Conservation (phyloP, 64 coral and sea anemone species). For the Hydrozoanthus tunicans region DNA sequence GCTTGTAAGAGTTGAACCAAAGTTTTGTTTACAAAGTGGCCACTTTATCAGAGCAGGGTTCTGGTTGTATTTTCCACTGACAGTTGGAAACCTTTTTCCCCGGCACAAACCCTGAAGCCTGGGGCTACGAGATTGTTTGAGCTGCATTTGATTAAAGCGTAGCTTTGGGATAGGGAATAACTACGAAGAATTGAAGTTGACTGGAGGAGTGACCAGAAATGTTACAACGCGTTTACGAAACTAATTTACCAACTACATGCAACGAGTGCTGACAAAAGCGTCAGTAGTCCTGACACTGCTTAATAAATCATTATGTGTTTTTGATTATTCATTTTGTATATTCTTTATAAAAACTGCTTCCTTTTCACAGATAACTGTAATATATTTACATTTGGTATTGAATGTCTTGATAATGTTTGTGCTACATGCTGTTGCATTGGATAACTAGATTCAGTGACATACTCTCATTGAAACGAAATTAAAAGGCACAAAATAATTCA, state of each 20-base stretch:
- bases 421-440: constrained; percentile 28
- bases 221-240: not conserved
- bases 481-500: constrained; percentile 33
- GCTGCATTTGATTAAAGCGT: not conserved
- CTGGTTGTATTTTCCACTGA: not conserved
- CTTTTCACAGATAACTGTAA: constrained; percentile 59
- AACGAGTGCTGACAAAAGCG: too few relatives aligned
- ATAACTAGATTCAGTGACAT: constrained; percentile 43
- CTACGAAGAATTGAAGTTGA: not conserved
- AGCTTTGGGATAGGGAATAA: not conserved
- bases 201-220: not conserved
- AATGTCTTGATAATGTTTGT: constrained; percentile 59
- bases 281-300: not conserved
- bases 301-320: constrained; percentile 44
- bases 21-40: not conserved
- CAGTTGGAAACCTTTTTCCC: constrained; percentile 10
- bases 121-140: not conserved
- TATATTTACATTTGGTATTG: constrained; percentile 60
- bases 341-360: constrained; percentile 52
- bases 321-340: constrained; percentile 44
- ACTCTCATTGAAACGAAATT: constrained; percentile 55
- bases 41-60: not conserved
- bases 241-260: not conserved
- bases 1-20: not conserved
- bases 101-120: not conserved